phyloP scores from a whole-genome alignment of 2,797 vertebrate species.

The Oreonectes daqikongensis region DNA sequence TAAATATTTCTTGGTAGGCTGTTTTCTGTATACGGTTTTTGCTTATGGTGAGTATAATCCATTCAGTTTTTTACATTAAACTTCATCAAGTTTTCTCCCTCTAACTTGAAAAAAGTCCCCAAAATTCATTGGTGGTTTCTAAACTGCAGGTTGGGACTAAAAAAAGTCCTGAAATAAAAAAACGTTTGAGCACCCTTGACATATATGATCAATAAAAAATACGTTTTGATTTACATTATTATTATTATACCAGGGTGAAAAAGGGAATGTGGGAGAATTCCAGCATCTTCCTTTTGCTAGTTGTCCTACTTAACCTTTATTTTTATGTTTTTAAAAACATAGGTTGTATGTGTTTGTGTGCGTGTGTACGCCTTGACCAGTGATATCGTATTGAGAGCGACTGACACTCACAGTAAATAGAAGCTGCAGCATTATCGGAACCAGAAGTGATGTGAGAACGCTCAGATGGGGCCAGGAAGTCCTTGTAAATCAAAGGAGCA shows the following conservation, averaged over 20 bases:
- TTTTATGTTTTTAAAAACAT: background rate
- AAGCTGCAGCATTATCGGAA: constrained; percentile 14
- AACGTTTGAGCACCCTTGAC: background rate
- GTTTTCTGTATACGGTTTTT: too few relatives aligned
- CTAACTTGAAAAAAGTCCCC: too few relatives aligned
- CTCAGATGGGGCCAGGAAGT: constrained; percentile 15
- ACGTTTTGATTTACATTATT: background rate
- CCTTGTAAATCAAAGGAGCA: constrained; percentile 31
- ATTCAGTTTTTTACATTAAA: too few relatives aligned
- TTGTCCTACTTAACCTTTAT: background rate
- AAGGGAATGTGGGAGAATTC: too few relatives aligned
- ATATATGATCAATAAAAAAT: background rate
- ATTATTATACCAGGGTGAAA: background rate
- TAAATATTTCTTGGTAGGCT: too few relatives aligned
- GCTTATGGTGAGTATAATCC: too few relatives aligned
- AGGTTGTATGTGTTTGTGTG: too few relatives aligned
- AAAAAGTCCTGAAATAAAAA: background rate
- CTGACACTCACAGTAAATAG: constrained; percentile 13
- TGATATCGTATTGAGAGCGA: constrained; percentile 4
- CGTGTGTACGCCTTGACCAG: constrained; percentile 3
- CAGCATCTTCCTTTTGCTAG: background rate
- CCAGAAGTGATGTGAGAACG: constrained; percentile 8
- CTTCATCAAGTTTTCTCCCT: too few relatives aligned
- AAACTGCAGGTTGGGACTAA: too few relatives aligned
- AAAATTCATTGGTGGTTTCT: too few relatives aligned